These are phyloP conservation scores for Cephus sareptanus DNA, from an alignment of 2,888 invertebrate species.

Conservation along the genomic window DNA sequence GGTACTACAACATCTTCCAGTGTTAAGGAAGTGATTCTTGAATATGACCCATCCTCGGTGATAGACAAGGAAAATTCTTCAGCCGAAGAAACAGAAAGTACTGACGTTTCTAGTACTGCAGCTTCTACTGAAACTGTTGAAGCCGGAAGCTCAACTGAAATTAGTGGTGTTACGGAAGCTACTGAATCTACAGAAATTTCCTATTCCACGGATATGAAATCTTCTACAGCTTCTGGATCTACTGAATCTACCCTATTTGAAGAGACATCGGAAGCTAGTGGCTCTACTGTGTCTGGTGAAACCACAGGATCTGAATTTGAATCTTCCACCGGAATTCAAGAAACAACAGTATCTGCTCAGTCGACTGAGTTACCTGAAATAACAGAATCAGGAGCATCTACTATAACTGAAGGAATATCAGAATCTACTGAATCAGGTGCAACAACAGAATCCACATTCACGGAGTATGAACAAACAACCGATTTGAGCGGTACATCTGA, in stretches of 20 bases:
- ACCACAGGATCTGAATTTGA: neutral
- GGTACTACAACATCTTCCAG: constrained; percentile 5
- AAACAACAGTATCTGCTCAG: constrained; percentile 35
- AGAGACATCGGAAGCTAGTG: constrained; percentile 30
- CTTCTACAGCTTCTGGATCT: constrained; percentile 29
- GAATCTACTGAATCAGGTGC: constrained; percentile 45
- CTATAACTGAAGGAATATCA: constrained; percentile 31
- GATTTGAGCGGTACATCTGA: constrained; percentile 34
- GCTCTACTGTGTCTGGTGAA: constrained; percentile 13
- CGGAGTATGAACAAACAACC: constrained; percentile 36
- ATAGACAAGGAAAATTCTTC: constrained; percentile 19
- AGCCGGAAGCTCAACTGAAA: constrained; percentile 16
- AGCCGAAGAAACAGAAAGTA: constrained; percentile 15
- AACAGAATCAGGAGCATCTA: constrained; percentile 42
- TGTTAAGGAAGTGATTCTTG: constrained; percentile 15
- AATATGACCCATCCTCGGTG: constrained; percentile 15
- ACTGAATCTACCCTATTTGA: constrained; percentile 25
- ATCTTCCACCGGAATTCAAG: neutral
- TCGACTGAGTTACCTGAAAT: constrained; percentile 43
- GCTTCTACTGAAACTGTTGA: constrained; percentile 11
- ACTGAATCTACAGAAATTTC: constrained; percentile 27
- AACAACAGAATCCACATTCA: constrained; percentile 33
- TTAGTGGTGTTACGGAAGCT: constrained; percentile 29
- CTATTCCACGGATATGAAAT: constrained; percentile 43
- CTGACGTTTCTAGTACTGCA: constrained; percentile 20